Evolutionary conservation across 1,140 invertebrate genomes (phyloP).

Genomic region (Eueides isabella): DNA sequence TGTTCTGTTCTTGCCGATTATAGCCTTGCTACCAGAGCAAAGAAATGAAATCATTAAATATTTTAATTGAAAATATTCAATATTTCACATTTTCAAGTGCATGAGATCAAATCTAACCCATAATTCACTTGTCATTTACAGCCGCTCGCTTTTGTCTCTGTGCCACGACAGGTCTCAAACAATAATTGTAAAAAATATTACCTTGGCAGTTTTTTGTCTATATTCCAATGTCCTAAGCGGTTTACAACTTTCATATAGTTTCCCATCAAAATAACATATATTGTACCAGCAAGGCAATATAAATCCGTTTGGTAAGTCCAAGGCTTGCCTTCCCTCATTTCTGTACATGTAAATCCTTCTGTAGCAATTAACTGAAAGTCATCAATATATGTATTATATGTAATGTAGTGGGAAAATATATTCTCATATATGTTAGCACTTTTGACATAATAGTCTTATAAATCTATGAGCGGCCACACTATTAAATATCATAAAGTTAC

Average conservation of each 20-base stretch:
- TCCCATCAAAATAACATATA: slow-evolving; percentile 93
- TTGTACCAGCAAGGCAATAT: slow-evolving; percentile 92
- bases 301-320: slow-evolving; percentile 97
- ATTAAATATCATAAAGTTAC: no score
- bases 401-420: background rate
- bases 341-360: slow-evolving; percentile 91
- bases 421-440: background rate
- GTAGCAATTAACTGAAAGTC: slow-evolving; percentile 85
- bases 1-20: no score
- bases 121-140: no score
- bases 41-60: no score
- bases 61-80: no score
- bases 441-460: no score
- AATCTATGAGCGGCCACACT: no score
- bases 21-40: no score
- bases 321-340: slow-evolving; percentile 92
- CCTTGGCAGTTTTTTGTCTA: slow-evolving; percentile 86
- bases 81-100: no score
- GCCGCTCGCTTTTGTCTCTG: no score
- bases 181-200: slow-evolving; percentile 51
- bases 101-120: no score
- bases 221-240: slow-evolving; percentile 85
- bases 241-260: slow-evolving; percentile 93
- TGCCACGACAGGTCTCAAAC: no score
- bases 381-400: slow-evolving; percentile 14